Evolutionary conservation across 2,113 vertebrate species (phyloP).

Genomic region (Sigmodon hispidus): DNA sequence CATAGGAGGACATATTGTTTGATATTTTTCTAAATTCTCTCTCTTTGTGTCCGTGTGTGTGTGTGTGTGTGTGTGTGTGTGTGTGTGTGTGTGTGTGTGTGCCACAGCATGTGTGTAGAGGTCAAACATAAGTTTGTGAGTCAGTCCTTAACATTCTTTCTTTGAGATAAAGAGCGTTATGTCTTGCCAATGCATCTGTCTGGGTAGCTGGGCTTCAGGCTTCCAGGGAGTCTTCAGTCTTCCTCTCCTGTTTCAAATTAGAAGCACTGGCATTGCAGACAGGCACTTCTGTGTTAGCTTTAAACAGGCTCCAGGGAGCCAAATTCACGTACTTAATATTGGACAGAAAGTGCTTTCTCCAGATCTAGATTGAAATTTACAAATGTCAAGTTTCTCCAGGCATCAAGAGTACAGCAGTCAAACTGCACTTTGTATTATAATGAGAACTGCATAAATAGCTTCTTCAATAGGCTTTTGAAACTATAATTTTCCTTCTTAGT

Average conservation of each 20-base stretch:
- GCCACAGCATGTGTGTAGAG: no score
- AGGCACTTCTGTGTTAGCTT: background rate
- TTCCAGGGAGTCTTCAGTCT: background rate
- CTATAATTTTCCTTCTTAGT: background rate
- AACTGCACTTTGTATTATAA: conserved; percentile 14
- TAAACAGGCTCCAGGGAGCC: background rate
- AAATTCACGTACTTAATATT: background rate
- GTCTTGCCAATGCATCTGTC: background rate
- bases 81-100: background rate
- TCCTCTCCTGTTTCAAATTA: background rate
- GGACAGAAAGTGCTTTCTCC: background rate
- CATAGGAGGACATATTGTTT: background rate
- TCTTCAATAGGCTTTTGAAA: conserved; percentile 19
- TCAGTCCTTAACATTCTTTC: background rate
- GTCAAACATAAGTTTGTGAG: background rate
- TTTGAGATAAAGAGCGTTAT: background rate
- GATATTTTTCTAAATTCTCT: background rate
- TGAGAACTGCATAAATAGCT: conserved; percentile 28
- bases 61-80: background rate
- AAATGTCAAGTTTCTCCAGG: background rate
- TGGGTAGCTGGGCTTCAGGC: background rate
- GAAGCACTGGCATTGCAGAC: background rate
- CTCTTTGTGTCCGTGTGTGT: no score
- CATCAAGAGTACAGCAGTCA: background rate
- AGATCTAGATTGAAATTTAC: background rate